Percentiles rank a stretch among this genome's conserved stretches.
These are phyloP conservation scores for Xanthorhoe designata DNA, from an alignment of 2,888 invertebrate species.

Conservation along the genomic window DNA sequence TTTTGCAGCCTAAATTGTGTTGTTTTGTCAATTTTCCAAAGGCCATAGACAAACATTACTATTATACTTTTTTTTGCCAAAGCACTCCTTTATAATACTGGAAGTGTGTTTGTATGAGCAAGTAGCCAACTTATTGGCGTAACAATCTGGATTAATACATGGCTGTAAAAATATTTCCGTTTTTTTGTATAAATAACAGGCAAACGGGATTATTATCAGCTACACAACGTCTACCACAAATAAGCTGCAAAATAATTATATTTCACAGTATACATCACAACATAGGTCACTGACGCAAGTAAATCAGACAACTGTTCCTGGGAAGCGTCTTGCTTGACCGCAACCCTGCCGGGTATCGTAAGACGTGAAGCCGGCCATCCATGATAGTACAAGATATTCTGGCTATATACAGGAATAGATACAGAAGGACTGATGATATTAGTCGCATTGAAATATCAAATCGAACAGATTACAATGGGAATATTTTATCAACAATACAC, in stretches of 20 bases:
- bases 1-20: not conserved
- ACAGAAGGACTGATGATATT: not conserved
- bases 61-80: too few species aligned
- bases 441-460: not conserved
- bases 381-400: not conserved
- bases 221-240: too few species aligned
- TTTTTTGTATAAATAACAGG: too few species aligned
- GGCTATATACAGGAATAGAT: not conserved
- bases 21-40: not conserved
- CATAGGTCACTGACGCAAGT: not conserved
- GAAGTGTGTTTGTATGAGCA: too few species aligned
- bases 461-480: too few species aligned
- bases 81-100: too few species aligned
- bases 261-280: not conserved
- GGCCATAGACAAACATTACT: too few species aligned
- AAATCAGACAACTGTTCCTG: conserved; percentile 1
- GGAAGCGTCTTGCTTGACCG: conserved; percentile 11
- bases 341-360: conserved; percentile 1
- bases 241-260: not conserved
- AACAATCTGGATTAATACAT: too few species aligned
- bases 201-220: too few species aligned
- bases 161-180: too few species aligned
- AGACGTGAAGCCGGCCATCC: conserved; percentile 17
- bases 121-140: too few species aligned
- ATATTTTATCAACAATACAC: too few species aligned